Percentiles rank a stretch among this genome's conserved stretches.
Evolutionary conservation across 2,113 vertebrate genomes (phyloP).

Genomic region (Osmerus eperlanus): DNA sequence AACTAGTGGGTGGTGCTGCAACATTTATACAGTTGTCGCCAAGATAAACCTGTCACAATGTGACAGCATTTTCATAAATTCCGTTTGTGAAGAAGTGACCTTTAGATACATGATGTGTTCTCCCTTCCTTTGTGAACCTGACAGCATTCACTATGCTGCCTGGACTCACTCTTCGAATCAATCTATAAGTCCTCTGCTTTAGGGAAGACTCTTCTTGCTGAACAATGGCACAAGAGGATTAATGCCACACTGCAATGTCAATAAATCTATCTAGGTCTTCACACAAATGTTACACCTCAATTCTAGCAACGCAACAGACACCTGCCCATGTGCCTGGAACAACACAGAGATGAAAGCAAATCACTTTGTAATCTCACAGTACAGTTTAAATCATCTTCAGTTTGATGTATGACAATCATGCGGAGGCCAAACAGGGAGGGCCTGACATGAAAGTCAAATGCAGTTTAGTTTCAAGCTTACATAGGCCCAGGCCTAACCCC

Average conservation of each 20-base stretch:
- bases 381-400: too few relatives aligned
- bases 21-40: not conserved
- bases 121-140: not conserved
- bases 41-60: constrained; percentile 21
- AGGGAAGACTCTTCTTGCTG: constrained; percentile 18
- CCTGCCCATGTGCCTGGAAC: not conserved
- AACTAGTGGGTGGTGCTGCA: constrained; percentile 4
- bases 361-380: constrained; percentile 8
- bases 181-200: constrained; percentile 15
- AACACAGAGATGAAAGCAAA: constrained; percentile 5
- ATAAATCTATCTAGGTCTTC: constrained; percentile 8
- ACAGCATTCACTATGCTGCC: not conserved
- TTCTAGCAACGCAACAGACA: not conserved
- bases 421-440: constrained; percentile 7
- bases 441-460: not conserved
- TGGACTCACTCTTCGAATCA: constrained; percentile 34
- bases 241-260: constrained; percentile 1
- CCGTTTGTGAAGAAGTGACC: constrained; percentile 50
- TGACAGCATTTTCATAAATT: constrained; percentile 52
- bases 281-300: constrained; percentile 3
- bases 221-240: constrained; percentile 30
- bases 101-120: constrained; percentile 49
- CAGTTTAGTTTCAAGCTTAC: constrained; percentile 12
- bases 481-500: constrained; percentile 11
- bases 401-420: too few relatives aligned